Evolutionary conservation across 1,140 invertebrate genomes (phyloP).

Genomic region (Eumeta japonica): DNA sequence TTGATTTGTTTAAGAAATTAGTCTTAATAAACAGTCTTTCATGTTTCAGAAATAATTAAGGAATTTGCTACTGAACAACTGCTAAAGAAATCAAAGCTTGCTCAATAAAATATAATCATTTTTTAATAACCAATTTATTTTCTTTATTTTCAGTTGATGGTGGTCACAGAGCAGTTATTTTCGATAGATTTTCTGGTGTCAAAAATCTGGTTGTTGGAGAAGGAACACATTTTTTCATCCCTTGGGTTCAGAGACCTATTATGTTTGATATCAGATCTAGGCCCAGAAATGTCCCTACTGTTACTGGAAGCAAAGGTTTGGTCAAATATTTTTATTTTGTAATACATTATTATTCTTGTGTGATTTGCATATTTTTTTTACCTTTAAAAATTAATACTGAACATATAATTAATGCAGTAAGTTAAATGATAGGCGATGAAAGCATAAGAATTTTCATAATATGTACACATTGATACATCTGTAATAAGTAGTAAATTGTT

Average conservation of each 20-base stretch:
- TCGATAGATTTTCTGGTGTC: conserved; percentile 96
- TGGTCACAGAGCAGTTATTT: conserved; percentile 97
- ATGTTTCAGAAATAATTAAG: no score
- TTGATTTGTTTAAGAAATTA: no score
- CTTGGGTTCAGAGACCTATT: conserved; percentile 97
- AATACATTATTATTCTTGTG: neutral
- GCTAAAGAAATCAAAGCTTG: no score
- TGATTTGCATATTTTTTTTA: no score
- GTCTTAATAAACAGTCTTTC: no score
- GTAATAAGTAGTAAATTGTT: no score
- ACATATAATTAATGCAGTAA: no score
- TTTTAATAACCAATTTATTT: conserved; percentile 5
- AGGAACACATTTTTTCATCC: conserved; percentile 98
- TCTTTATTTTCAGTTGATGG: conserved; percentile 86
- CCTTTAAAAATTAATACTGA: neutral
- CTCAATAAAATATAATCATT: no score
- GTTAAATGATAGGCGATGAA: no score
- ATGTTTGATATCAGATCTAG: conserved; percentile 96
- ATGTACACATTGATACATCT: no score
- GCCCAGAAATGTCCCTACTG: conserved; percentile 93
- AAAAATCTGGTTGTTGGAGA: conserved; percentile 92
- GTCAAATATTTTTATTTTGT: conserved; percentile 15
- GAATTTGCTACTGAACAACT: no score
- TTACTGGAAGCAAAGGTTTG: conserved; percentile 98
- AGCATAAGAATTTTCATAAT: no score